Evolutionary conservation across 2,888 invertebrate species (phyloP).

Genomic region (Caenorhabditis imperialis): DNA sequence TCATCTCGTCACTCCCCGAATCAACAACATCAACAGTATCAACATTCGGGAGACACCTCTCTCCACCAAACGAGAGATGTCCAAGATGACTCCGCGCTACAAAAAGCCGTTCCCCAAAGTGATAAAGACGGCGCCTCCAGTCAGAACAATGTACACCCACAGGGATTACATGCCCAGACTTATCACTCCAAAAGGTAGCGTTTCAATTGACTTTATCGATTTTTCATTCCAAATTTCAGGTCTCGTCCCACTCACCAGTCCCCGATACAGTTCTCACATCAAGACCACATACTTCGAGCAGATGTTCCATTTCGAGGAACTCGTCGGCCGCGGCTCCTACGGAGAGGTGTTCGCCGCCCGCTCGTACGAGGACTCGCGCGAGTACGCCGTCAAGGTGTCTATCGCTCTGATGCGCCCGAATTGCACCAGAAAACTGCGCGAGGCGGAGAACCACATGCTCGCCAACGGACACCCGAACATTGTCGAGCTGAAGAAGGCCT

Average conservation of each 20-base stretch:
- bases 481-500: conserved; percentile 84
- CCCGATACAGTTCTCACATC: conserved; percentile 78
- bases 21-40: conserved; percentile 3
- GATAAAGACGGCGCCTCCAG: conserved; percentile 54
- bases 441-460: conserved; percentile 83
- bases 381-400: conserved; percentile 85
- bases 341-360: conserved; percentile 85
- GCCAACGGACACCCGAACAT: conserved; percentile 84
- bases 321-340: conserved; percentile 86
- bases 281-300: conserved; percentile 84
- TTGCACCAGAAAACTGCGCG: conserved; percentile 66
- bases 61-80: conserved; percentile 62
- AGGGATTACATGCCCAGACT: conserved; percentile 11
- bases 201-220: background rate
- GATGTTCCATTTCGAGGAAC: conserved; percentile 82
- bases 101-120: conserved; percentile 44
- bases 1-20: conserved; percentile 31
- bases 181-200: conserved; percentile 22
- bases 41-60: conserved; percentile 52
- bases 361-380: conserved; percentile 83
- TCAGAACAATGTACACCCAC: conserved; percentile 33
- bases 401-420: conserved; percentile 60
- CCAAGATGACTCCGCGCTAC: conserved; percentile 38
- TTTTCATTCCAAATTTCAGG: background rate
- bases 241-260: conserved; percentile 35